phyloP scores from a whole-genome alignment of 2,888 invertebrate genomes.

The Eupithecia subumbrata region DNA sequence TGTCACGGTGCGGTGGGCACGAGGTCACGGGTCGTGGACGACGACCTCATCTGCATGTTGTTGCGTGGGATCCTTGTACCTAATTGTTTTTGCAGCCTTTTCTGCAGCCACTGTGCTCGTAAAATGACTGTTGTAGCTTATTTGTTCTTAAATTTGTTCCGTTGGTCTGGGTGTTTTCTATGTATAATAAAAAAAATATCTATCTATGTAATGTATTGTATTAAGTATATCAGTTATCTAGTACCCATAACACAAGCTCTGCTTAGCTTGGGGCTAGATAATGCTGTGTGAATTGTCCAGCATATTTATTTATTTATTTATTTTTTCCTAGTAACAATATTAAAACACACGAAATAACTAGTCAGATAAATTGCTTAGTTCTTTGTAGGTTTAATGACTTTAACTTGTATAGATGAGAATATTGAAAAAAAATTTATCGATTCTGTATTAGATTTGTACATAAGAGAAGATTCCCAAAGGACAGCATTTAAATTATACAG shows the following conservation, averaged over 20 bases:
- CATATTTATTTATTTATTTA: too few species aligned
- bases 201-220: too few species aligned
- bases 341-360: background rate
- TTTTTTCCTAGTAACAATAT: too few species aligned
- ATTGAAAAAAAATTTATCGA: background rate
- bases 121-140: background rate
- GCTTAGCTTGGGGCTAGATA: too few species aligned
- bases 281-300: too few species aligned
- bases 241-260: too few species aligned
- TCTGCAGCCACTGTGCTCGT: conserved; percentile 27
- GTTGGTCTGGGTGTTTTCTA: too few species aligned
- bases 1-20: conserved; percentile 42
- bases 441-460: background rate
- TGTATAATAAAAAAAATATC: too few species aligned
- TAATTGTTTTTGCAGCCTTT: conserved; percentile 43
- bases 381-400: background rate
- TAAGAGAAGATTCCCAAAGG: background rate
- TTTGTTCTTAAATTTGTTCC: too few species aligned
- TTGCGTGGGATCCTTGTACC: conserved; percentile 43
- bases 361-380: background rate
- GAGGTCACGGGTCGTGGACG: conserved; percentile 45
- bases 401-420: background rate
- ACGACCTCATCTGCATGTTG: conserved; percentile 45
- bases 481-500: conserved; percentile 14
- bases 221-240: too few species aligned